Percentiles rank a stretch among this genome's conserved stretches.
Evolutionary conservation across 2,113 vertebrate species (phyloP).

Genomic region (Istiophorus platypterus): DNA sequence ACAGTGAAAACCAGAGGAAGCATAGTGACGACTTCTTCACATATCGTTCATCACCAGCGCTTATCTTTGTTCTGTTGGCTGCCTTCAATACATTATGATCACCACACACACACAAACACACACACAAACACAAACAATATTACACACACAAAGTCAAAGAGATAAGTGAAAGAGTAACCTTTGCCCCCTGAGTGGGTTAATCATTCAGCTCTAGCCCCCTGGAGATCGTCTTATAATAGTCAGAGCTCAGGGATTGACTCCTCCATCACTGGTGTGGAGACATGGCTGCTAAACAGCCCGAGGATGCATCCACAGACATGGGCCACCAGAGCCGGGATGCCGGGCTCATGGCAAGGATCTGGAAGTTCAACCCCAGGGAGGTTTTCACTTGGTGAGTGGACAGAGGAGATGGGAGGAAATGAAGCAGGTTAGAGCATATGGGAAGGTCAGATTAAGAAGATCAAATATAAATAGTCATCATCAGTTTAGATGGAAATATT

Average conservation of each 20-base stretch:
- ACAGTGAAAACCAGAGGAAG: constrained; percentile 8
- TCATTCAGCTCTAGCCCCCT: constrained; percentile 62
- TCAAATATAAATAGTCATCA: too few relatives aligned
- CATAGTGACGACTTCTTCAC: constrained; percentile 9
- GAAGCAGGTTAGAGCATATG: too few relatives aligned
- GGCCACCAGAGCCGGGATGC: neutral
- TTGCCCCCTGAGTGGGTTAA: constrained; percentile 75
- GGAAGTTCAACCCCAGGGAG: constrained; percentile 47
- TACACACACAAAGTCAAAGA: neutral
- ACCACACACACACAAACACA: constrained; percentile 4
- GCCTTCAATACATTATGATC: neutral
- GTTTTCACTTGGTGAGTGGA: constrained; percentile 81
- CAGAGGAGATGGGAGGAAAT: neutral
- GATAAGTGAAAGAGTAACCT: constrained; percentile 54
- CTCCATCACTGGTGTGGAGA: constrained; percentile 16
- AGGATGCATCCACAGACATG: neutral
- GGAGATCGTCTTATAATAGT: neutral
- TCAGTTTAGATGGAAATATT: too few relatives aligned
- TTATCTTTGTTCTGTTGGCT: constrained; percentile 27
- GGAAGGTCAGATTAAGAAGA: too few relatives aligned
- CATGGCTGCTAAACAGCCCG: constrained; percentile 33
- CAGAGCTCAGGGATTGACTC: constrained; percentile 3
- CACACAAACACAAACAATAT: neutral
- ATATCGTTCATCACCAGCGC: constrained; percentile 30
- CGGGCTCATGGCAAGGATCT: constrained; percentile 47